These are phyloP conservation scores for Muscicapa comitata DNA, from an alignment of 2,797 vertebrate species.

Conservation along the genomic window DNA sequence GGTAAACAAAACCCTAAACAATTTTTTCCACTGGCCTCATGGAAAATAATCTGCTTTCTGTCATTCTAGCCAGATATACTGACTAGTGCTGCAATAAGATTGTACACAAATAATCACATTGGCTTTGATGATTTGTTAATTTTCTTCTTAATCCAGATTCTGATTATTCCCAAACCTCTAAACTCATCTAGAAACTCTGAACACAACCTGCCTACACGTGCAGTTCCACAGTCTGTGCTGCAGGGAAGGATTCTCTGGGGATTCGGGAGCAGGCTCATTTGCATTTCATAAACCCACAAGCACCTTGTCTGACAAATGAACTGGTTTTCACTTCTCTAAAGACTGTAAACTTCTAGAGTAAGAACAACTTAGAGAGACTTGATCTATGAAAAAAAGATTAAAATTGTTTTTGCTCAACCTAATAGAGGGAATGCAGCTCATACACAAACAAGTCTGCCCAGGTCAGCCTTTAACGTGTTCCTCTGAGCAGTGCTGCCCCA, in stretches of 20 bases:
- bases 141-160: not conserved
- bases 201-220: fast-evolving
- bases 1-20: not conserved
- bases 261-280: not conserved
- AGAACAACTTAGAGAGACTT: not conserved
- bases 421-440: not conserved
- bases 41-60: not conserved
- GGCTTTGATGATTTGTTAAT: not conserved
- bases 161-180: not conserved
- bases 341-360: not conserved
- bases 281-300: not conserved
- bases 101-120: not conserved
- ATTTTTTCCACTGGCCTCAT: not conserved
- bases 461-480: fast-evolving
- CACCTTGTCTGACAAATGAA: not conserved
- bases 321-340: not conserved
- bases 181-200: not conserved
- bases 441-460: not conserved
- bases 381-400: not conserved
- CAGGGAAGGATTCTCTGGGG: not conserved
- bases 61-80: not conserved
- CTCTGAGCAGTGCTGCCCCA: not conserved
- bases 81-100: not conserved
- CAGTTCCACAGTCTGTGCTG: not conserved
- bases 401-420: not conserved